Conservation (phyloP, 2,113 vertebrate genomes). For the Nerophis lumbriciformis region DNA sequence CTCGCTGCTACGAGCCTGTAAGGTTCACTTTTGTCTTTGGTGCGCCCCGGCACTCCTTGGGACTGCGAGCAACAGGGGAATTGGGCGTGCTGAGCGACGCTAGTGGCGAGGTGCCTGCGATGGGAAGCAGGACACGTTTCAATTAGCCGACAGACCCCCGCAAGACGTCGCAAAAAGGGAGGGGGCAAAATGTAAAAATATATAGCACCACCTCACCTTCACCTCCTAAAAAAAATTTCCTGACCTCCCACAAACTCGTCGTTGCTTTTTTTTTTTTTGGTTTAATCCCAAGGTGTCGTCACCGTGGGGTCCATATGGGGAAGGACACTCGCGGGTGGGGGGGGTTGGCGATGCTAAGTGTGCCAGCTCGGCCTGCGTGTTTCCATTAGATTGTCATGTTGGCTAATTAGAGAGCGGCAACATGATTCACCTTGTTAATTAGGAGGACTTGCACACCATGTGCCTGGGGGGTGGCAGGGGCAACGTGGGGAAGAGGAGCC, state of each 20-base stretch:
- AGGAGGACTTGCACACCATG: conserved; percentile 94
- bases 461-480: conserved; percentile 72
- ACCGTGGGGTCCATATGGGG: conserved; percentile 40
- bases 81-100: conserved; percentile 64
- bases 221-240: conserved; percentile 23
- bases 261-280: conserved; percentile 14
- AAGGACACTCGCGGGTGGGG: conserved; percentile 42
- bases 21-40: conserved; percentile 73
- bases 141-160: conserved; percentile 61
- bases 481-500: conserved; percentile 78
- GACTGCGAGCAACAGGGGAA: conserved; percentile 68
- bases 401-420: conserved; percentile 98
- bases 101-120: conserved; percentile 67
- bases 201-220: conserved; percentile 12
- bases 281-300: conserved; percentile 47
- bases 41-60: conserved; percentile 68
- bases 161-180: conserved; percentile 14
- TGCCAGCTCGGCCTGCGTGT: conserved; percentile 81
- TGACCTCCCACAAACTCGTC: conserved; percentile 54
- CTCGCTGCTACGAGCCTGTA: conserved; percentile 60
- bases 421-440: conserved; percentile 99
- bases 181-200: conserved; percentile 13
- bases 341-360: conserved; percentile 72
- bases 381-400: conserved; percentile 97
- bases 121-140: conserved; percentile 65